Conservation (phyloP, 2,888 invertebrate genomes). For the Pristionchus exspectatus region DNA sequence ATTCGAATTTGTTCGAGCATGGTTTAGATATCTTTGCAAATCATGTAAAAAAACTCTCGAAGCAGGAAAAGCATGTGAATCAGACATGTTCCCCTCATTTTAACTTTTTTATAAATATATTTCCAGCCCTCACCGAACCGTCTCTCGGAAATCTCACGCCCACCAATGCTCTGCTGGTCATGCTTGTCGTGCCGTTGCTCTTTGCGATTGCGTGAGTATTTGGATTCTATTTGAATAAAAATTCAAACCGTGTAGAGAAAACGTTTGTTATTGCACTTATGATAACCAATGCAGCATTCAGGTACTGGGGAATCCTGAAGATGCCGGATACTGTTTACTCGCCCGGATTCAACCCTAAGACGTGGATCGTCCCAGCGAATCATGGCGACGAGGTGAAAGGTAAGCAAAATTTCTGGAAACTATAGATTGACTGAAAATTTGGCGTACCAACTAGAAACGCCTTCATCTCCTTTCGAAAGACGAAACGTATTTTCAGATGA, state of each 20-base stretch:
- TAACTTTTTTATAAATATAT: neutral
- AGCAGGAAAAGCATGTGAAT: neutral
- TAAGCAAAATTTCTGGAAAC: no score
- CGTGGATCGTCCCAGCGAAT: constrained; percentile 68
- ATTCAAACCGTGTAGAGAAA: neutral
- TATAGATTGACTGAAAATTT: no score
- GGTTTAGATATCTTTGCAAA: no score
- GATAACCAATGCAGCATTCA: no score
- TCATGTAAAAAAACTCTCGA: no score
- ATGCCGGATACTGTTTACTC: constrained; percentile 68
- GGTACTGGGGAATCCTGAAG: constrained; percentile 66
- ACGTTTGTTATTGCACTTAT: no score
- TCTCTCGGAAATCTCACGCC: constrained; percentile 80
- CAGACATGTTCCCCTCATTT: neutral
- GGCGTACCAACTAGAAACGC: no score
- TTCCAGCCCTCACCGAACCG: constrained; percentile 83
- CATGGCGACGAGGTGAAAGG: neutral
- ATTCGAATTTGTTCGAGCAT: no score
- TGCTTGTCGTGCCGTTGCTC: constrained; percentile 86
- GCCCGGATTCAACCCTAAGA: constrained; percentile 62
- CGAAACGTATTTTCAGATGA: neutral
- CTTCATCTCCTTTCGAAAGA: neutral
- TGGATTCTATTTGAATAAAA: neutral
- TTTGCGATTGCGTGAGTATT: constrained; percentile 83
- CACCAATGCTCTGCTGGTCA: constrained; percentile 84